phyloP scores from a whole-genome alignment of 2,113 vertebrate species.

The Bufo gargarizans region DNA sequence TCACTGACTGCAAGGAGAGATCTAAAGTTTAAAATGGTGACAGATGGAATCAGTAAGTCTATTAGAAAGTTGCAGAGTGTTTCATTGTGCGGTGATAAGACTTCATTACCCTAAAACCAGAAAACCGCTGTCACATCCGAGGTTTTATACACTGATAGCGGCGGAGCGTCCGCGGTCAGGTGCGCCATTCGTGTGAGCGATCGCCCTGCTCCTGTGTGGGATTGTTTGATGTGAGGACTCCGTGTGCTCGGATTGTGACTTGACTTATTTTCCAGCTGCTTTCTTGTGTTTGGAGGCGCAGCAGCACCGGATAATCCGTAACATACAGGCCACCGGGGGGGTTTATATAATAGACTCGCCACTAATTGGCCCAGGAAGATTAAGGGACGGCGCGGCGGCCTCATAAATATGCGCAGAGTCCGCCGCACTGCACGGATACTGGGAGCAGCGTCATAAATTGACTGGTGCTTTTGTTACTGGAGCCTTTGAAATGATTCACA shows the following conservation, averaged over 20 bases:
- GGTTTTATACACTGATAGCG: too few relatives aligned
- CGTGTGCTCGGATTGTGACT: neutral
- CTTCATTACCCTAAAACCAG: too few relatives aligned
- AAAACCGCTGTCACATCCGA: neutral
- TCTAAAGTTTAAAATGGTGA: neutral
- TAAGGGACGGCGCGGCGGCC: neutral
- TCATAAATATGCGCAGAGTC: neutral
- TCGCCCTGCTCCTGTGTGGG: neutral
- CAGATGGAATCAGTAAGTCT: too few relatives aligned
- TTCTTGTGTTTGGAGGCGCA: neutral
- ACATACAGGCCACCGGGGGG: constrained; percentile 11
- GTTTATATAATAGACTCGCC: constrained; percentile 11
- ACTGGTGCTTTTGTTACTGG: neutral
- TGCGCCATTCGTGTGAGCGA: neutral
- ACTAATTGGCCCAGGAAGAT: constrained; percentile 29
- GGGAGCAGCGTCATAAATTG: neutral
- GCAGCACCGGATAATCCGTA: neutral
- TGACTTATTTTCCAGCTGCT: neutral
- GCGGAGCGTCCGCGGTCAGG: too few relatives aligned
- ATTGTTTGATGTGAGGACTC: neutral
- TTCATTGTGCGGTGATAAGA: neutral
- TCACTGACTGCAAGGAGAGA: neutral
- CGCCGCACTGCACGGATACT: neutral
- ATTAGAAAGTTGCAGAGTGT: too few relatives aligned
- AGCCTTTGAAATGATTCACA: constrained; percentile 28